A percentile compares a stretch with the other conserved stretches of the same genome.
phyloP scores from a whole-genome alignment of 2,113 vertebrate genomes.

The Ctenomys sociabilis region DNA sequence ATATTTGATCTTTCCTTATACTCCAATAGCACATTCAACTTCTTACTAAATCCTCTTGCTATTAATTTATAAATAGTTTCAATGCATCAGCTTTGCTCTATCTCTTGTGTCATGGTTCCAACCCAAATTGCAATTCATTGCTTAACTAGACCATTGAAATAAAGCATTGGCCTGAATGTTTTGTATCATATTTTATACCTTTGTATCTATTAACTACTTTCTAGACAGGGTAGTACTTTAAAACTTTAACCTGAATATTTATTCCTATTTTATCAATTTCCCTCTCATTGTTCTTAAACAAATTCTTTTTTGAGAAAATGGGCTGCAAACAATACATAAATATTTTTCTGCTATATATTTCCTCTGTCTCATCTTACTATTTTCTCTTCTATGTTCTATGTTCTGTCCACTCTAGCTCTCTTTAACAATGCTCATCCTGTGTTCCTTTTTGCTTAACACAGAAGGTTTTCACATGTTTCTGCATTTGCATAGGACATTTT shows the following conservation, averaged over 20 bases:
- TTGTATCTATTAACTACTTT: not conserved
- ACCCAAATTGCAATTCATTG: not conserved
- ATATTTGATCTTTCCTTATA: not conserved
- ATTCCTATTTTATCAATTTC: not conserved
- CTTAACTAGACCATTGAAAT: not conserved
- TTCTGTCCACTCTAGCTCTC: not conserved
- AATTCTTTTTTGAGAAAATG: too few relatives aligned
- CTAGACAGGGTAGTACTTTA: not conserved
- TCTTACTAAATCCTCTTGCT: not conserved
- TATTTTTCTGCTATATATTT: not conserved
- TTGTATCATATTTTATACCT: not conserved
- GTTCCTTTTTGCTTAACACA: not conserved
- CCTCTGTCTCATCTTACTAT: not conserved
- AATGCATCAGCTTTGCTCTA: not conserved
- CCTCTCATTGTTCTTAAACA: not conserved
- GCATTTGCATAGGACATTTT: not conserved
- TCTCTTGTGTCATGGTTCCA: not conserved
- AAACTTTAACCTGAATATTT: not conserved
- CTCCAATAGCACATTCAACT: not conserved
- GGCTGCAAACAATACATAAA: not conserved
- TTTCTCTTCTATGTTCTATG: not conserved
- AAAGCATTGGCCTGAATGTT: not conserved
- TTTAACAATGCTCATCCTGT: not conserved
- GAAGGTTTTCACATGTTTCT: not conserved
- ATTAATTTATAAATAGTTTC: conserved; percentile 5